These are phyloP conservation scores for Turritopsis dohrnii DNA, from an alignment of 30 jellyfish, hydroid and myxozoan genomes.

Conservation along the genomic window DNA sequence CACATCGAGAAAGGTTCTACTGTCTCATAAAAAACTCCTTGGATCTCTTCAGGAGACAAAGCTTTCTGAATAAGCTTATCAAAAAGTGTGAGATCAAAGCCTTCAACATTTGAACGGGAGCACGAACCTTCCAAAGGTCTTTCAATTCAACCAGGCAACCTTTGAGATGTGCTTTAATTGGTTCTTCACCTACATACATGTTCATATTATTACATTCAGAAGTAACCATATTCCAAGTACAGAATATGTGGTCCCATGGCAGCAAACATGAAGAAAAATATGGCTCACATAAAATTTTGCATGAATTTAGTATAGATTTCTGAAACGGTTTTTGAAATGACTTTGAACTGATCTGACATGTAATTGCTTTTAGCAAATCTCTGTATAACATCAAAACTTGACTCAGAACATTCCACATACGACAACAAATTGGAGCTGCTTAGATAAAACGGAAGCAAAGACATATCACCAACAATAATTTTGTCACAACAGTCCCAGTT, in stretches of 20 bases:
- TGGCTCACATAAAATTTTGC: slow-evolving; percentile 50
- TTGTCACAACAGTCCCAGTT: background rate
- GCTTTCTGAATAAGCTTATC: slow-evolving; percentile 56
- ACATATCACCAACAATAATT: slow-evolving; percentile 57
- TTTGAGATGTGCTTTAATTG: slow-evolving; percentile 14
- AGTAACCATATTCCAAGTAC: slow-evolving; percentile 35
- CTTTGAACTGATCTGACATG: background rate
- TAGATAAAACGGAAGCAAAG: slow-evolving; percentile 45
- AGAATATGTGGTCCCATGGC: slow-evolving; percentile 73
- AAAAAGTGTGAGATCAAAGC: slow-evolving; percentile 41
- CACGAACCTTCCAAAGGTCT: slow-evolving; percentile 55
- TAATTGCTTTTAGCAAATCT: background rate
- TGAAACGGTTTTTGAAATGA: background rate
- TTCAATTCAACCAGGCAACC: slow-evolving; percentile 40
- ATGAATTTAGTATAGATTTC: background rate
- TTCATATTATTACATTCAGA: background rate
- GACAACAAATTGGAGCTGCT: slow-evolving; percentile 26
- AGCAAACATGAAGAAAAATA: slow-evolving; percentile 54
- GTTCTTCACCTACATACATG: background rate
- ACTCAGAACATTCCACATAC: slow-evolving; percentile 44
- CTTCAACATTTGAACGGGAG: slow-evolving; percentile 43
- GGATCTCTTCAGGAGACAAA: slow-evolving; percentile 24
- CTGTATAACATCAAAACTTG: slow-evolving; percentile 24
- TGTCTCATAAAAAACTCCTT: slow-evolving; percentile 28
- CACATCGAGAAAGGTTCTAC: slow-evolving; percentile 75